Base-by-base conservation (phyloP, 1,140 invertebrate genomes). In the Eulimnadia texana region DNA sequence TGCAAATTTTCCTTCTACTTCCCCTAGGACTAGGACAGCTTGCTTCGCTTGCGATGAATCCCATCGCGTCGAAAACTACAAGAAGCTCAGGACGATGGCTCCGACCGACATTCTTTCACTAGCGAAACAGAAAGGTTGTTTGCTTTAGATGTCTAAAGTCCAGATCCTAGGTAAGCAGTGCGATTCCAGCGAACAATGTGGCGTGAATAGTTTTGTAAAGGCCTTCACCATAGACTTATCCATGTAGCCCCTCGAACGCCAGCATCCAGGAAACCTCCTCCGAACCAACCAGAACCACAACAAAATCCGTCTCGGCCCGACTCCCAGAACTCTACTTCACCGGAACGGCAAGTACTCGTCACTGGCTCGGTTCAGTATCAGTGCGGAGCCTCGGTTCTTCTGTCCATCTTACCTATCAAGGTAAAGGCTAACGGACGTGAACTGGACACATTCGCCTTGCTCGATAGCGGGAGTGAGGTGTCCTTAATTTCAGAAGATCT, bases 81-180 rank as follows among this genome's bases (percentile, higher is more conserved):
- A 47, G 64, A 49, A 28, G 62, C 52, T n/a, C 50, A n/a, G 10
- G 11, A 19, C 55, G 20, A 28, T 28, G 25, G 11, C n/a, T n/a
- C 55, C 55, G 3, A 57, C n/a, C n/a, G 25, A 57, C n/a, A 24
- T 24, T 10, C 19, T 29, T 3, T 6, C 10, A 23, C 16, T 25
- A 19, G 1, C 29, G 10, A 57, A 28, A 25, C 24, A 54, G n/a
- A 53, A 24, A 11, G 11, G 49, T 6, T 53, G 22, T 13, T 13
- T 61, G 51, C 22, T 24, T 54, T 29, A 9, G 9, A 2, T 61
- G 60, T 13, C 19, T 61, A 2, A 20, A 13, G 1, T 3, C 6
- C 6, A 23, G 49, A 16, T 27, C 51, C 25, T 2, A 0, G n/a
- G n/a, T n/a, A n/a, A 27, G 50, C 3, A 54, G 9, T 61, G 60